A percentile compares a stretch with the other conserved stretches of the same genome.
Conservation (phyloP, 2,797 vertebrate species). For the Furcifer pardalis region DNA sequence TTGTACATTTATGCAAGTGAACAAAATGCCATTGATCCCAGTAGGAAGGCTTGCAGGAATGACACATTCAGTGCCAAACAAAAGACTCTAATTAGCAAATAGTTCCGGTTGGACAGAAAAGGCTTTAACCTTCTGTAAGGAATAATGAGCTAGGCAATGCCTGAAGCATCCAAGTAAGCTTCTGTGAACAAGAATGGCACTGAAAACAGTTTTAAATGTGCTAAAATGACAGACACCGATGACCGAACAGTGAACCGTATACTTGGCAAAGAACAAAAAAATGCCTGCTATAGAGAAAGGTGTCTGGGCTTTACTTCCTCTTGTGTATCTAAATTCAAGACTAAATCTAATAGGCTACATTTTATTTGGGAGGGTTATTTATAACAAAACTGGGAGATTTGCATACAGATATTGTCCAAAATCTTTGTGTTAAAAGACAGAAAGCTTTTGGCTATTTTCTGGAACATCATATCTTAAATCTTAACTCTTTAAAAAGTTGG, state of each 20-base stretch:
- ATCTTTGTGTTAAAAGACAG: slow-evolving; percentile 34
- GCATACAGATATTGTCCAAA: slow-evolving; percentile 35
- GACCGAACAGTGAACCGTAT: slow-evolving; percentile 77
- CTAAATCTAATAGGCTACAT: slow-evolving; percentile 61
- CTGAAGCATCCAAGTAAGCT: slow-evolving; percentile 68
- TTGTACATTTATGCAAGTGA: slow-evolving; percentile 60
- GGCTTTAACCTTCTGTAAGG: slow-evolving; percentile 72
- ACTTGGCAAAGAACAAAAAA: slow-evolving; percentile 70
- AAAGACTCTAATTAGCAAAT: slow-evolving; percentile 77
- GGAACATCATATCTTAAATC: slow-evolving; percentile 30
- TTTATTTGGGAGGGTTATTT: slow-evolving; percentile 53
- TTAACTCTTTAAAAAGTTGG: slow-evolving; percentile 35
- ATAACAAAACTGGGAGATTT: slow-evolving; percentile 55
- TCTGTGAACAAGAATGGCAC: slow-evolving; percentile 64
- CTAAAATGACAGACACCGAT: slow-evolving; percentile 75
- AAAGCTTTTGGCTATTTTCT: slow-evolving; percentile 20
- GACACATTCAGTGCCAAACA: slow-evolving; percentile 76
- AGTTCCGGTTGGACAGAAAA: slow-evolving; percentile 75
- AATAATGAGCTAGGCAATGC: slow-evolving; percentile 79
- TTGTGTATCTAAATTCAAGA: slow-evolving; percentile 70
- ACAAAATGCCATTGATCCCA: slow-evolving; percentile 69
- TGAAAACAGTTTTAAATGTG: slow-evolving; percentile 69
- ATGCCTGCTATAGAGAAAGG: slow-evolving; percentile 53
- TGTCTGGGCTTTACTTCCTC: slow-evolving; percentile 62
- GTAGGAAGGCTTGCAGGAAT: slow-evolving; percentile 69